These are phyloP conservation scores for Drosophila chauvacae DNA, from an alignment of 1,140 invertebrate genomes.

Conservation along the genomic window DNA sequence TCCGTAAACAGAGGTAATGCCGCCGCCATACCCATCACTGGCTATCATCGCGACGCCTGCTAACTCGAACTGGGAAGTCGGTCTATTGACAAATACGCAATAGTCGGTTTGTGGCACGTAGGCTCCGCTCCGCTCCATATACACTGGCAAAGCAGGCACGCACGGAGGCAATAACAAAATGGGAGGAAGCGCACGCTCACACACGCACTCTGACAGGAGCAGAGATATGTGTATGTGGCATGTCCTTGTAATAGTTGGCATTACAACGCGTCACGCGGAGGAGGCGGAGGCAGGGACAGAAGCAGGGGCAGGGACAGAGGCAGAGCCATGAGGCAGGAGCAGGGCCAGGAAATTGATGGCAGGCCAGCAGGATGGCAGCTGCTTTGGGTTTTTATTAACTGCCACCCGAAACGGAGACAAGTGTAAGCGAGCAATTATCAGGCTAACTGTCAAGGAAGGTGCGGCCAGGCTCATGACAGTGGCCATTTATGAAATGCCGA, in stretches of 20 bases:
- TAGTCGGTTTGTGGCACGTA: slow-evolving; percentile 68
- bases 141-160: slow-evolving; percentile 54
- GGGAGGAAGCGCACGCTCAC: slow-evolving; percentile 11
- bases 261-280: slow-evolving; percentile 45
- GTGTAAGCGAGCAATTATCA: slow-evolving; percentile 49
- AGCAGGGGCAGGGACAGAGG: background rate
- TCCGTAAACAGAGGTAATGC: slow-evolving; percentile 1
- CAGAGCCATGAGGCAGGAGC: background rate
- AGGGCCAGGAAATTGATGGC: slow-evolving; percentile 42
- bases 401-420: slow-evolving; percentile 42
- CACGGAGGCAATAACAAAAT: slow-evolving; percentile 40
- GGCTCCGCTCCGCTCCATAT: slow-evolving; percentile 5
- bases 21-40: background rate
- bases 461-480: slow-evolving; percentile 1
- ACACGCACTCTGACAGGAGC: slow-evolving; percentile 7
- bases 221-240: slow-evolving; percentile 26
- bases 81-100: slow-evolving; percentile 66
- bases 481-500: slow-evolving; percentile 24
- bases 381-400: slow-evolving; percentile 63
- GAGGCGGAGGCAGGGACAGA: background rate
- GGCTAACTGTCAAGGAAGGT: slow-evolving; percentile 29
- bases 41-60: slow-evolving; percentile 12
- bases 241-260: slow-evolving; percentile 60
- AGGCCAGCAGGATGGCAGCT: slow-evolving; percentile 39
- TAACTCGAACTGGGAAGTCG: slow-evolving; percentile 20